These are phyloP conservation scores for Mesochorus sp. DNA, from an alignment of 2,888 invertebrate species.

Conservation along the genomic window DNA sequence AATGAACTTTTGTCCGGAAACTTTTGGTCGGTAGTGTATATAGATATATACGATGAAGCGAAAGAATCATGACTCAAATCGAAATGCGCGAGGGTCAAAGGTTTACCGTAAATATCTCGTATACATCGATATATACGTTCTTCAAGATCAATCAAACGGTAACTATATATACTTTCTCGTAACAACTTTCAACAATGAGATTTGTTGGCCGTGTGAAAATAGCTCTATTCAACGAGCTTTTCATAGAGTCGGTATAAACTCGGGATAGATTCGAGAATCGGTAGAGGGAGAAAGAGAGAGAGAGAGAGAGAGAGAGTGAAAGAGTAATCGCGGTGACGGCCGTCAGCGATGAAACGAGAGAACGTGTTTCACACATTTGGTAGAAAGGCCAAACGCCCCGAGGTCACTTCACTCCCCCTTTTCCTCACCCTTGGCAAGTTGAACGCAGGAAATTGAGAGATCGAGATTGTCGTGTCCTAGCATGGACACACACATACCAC, in stretches of 20 bases:
- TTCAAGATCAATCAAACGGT: no score
- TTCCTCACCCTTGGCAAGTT: conserved; percentile 30
- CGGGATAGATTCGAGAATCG: conserved; percentile 12
- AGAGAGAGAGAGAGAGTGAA: conserved; percentile 59
- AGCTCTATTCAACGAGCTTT: conserved; percentile 10
- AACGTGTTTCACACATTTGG: conserved; percentile 37
- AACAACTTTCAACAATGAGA: conserved; percentile 29
- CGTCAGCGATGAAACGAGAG: conserved; percentile 49
- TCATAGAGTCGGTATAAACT: conserved; percentile 24
- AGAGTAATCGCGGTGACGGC: conserved; percentile 42
- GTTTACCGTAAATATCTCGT: neutral
- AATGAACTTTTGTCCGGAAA: no score
- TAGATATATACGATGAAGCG: no score
- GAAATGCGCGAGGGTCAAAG: no score
- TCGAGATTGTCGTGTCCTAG: conserved; percentile 44
- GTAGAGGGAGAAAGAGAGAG: conserved; percentile 56
- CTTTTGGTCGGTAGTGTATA: no score
- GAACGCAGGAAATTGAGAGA: conserved; percentile 55
- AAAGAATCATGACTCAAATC: no score
- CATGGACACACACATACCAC: neutral
- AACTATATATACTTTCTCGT: neutral
- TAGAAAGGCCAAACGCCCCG: conserved; percentile 12
- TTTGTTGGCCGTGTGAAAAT: conserved; percentile 13
- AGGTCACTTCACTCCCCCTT: no score
- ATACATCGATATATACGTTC: neutral